phyloP scores from a whole-genome alignment of 2,797 vertebrate species.

The Rousettus madagascariensis region DNA sequence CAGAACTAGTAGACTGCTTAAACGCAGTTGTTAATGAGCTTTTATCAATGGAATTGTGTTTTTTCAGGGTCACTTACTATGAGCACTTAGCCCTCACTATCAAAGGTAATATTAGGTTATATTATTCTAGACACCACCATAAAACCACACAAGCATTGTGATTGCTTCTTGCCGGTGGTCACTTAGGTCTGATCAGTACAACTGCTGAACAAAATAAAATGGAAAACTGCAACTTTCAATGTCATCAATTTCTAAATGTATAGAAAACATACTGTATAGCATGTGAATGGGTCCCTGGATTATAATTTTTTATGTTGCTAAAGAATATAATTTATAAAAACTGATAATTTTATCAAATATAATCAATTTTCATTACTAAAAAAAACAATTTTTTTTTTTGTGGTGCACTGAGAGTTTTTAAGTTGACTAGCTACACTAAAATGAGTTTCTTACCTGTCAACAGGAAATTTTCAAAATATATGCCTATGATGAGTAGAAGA shows the following conservation, averaged over 20 bases:
- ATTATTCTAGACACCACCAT: not conserved
- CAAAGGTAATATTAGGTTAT: not conserved
- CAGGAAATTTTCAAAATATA: not conserved
- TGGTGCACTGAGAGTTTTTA: not conserved
- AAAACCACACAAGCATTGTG: fast-evolving
- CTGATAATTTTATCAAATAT: not conserved
- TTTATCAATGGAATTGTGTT: not conserved
- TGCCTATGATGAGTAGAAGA: not conserved
- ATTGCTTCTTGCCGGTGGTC: not conserved
- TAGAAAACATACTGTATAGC: not conserved
- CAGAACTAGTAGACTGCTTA: not conserved
- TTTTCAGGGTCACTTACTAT: not conserved
- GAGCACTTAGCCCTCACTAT: not conserved
- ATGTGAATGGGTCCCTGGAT: not conserved
- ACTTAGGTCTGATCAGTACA: not conserved
- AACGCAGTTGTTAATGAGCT: not conserved
- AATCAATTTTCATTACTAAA: not conserved
- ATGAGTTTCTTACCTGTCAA: not conserved
- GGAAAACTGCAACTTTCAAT: not conserved
- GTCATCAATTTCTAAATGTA: conserved; percentile 1
- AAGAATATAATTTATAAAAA: not conserved
- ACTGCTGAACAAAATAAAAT: not conserved
- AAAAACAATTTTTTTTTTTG: not conserved
- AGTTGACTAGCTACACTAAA: conserved; percentile 1
- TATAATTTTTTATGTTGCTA: not conserved